Base-by-base conservation (phyloP, 2,888 invertebrate species). In the Pandemis heparana region DNA sequence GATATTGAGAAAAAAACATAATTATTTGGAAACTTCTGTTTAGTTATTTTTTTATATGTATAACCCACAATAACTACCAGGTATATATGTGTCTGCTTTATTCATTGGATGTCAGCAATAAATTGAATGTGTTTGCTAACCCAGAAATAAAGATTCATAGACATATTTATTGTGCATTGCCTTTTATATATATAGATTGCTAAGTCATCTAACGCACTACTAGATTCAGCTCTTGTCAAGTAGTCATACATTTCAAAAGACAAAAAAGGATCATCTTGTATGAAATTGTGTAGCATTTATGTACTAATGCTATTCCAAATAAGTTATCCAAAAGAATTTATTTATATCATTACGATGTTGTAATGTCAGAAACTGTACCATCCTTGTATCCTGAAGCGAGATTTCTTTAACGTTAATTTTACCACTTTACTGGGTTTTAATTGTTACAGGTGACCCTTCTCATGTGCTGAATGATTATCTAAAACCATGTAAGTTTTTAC, bases 391-490 rank as follows among this genome's bases (percentile, higher is more conserved):
- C 39, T 41, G 8, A 41, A 41, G 9, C 41, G n/a, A n/a, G n/a
- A 53, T 10, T 48, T 18, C 12, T 68, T 43, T 32, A 16, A 56
- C 16, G n/a, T 16, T 66, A 32, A 41, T 18, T 53, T 53, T 8
- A 53, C 14, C 18, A 53, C 16, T 53, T 18, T 18, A 53, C 5
- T 9, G 8, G 18, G 60, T n/a, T 32, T 38, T 61, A 14, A 64
- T 60, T 67, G 7, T 79, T 82, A 48, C 82, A 87, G 86, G 64
- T 76, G 73, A 75, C 69, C 72, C 64, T 61, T 73, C 75, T 46
- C 53, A 72, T 72, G 72, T 72, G 67, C 53, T 72, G 67, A 72
- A 56, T 43, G n/a, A 63, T 38, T 62, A 32, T n/a, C 53, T 16
- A 68, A 60, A 46, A 56, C 51, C 18, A 72, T 41, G 72, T 72